Percentiles rank a stretch among this genome's conserved stretches.
These are phyloP conservation scores for Opisthocomus hoazin DNA, from an alignment of 2,113 vertebrate species.

Conservation along the genomic window DNA sequence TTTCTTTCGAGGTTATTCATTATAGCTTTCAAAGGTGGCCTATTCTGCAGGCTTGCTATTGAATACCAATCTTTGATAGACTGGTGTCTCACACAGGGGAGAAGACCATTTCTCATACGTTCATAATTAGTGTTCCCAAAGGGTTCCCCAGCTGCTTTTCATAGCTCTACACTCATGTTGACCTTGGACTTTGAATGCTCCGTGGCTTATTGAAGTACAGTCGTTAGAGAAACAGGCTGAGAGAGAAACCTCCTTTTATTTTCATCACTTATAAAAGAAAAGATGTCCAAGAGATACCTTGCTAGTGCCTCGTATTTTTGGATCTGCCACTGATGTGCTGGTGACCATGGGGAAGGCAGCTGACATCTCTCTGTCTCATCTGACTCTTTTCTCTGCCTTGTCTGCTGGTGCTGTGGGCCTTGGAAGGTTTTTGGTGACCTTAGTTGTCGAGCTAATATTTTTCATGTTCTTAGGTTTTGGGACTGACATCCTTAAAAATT, in stretches of 20 bases:
- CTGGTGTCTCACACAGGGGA: neutral
- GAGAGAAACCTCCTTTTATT: neutral
- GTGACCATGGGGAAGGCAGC: neutral
- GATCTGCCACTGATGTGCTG: neutral
- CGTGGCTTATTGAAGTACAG: neutral
- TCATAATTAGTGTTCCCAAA: constrained; percentile 32
- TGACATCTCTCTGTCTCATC: neutral
- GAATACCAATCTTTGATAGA: constrained; percentile 43
- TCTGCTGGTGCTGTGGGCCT: neutral
- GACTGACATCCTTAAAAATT: neutral
- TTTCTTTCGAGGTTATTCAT: constrained; percentile 42
- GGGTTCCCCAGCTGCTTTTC: constrained; percentile 21
- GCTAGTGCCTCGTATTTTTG: neutral
- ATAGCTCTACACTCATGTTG: neutral
- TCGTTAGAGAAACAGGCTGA: neutral
- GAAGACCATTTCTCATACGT: neutral
- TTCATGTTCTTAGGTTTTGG: neutral
- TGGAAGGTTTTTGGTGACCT: neutral
- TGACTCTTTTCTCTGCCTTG: neutral
- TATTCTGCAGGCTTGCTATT: constrained; percentile 33
- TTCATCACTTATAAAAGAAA: neutral
- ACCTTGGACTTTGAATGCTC: neutral
- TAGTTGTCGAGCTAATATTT: neutral
- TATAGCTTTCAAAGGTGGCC: constrained; percentile 47
- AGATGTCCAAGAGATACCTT: neutral